phyloP scores from a whole-genome alignment of 2,888 invertebrate species.

The Spilarctia lutea region DNA sequence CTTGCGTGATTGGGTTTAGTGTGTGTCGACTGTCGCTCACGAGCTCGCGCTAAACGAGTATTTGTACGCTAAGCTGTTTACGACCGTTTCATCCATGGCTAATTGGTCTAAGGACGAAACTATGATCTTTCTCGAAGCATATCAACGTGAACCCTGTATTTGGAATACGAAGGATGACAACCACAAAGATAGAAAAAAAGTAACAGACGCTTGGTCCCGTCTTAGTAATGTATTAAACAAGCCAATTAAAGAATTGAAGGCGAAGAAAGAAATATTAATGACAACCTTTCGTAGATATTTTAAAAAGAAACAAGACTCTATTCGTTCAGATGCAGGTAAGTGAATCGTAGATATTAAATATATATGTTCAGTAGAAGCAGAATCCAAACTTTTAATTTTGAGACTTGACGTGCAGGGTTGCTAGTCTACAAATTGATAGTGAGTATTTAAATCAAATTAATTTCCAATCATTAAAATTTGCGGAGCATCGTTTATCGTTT shows the following conservation, averaged over 20 bases:
- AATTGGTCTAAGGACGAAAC: too few species aligned
- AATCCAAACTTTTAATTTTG: too few species aligned
- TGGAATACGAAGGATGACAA: constrained; percentile 32
- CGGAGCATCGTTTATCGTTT: too few species aligned
- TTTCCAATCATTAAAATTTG: too few species aligned
- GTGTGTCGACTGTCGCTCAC: too few species aligned
- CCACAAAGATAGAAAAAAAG: constrained; percentile 41
- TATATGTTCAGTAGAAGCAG: too few species aligned
- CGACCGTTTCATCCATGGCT: background rate
- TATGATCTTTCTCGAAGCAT: too few species aligned
- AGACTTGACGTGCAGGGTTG: too few species aligned
- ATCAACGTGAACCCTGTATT: constrained; percentile 6
- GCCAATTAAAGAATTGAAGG: constrained; percentile 36
- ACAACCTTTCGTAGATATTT: constrained; percentile 35
- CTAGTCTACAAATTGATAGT: too few species aligned
- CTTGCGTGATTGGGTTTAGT: too few species aligned
- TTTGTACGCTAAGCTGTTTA: background rate
- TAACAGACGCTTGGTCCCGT: constrained; percentile 29
- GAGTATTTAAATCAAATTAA: too few species aligned
- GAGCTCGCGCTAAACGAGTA: too few species aligned
- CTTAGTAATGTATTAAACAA: constrained; percentile 34
- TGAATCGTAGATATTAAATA: constrained; percentile 5
- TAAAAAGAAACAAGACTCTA: constrained; percentile 38
- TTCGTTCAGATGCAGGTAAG: constrained; percentile 38
- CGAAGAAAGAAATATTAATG: constrained; percentile 37